These are phyloP conservation scores for Eristalis tenax DNA, from an alignment of 2,888 invertebrate genomes.

Conservation along the genomic window DNA sequence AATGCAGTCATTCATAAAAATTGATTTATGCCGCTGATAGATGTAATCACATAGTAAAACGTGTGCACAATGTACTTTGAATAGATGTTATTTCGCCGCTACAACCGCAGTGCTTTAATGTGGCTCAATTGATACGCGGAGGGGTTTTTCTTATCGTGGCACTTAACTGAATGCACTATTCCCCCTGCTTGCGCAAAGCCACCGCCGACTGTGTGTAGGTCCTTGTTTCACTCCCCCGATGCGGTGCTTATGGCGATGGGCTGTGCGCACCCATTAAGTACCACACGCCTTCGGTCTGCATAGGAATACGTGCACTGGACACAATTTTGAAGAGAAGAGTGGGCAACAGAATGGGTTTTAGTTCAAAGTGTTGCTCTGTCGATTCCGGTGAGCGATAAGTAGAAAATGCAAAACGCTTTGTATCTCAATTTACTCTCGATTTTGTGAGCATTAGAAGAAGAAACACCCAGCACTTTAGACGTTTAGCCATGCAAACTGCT, in stretches of 20 bases:
- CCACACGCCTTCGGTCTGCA: slow-evolving; percentile 32
- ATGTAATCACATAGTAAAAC: slow-evolving; percentile 53
- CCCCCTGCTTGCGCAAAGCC: slow-evolving; percentile 36
- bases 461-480: slow-evolving; percentile 63
- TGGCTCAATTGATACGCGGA: slow-evolving; percentile 35
- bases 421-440: slow-evolving; percentile 69
- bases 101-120: slow-evolving; percentile 10
- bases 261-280: slow-evolving; percentile 34
- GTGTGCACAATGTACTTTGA: slow-evolving; percentile 12
- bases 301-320: not conserved
- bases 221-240: slow-evolving; percentile 6
- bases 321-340: not conserved
- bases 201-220: slow-evolving; percentile 32
- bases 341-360: slow-evolving; percentile 37
- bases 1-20: slow-evolving; percentile 52
- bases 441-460: slow-evolving; percentile 62
- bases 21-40: slow-evolving; percentile 51
- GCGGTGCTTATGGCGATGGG: slow-evolving; percentile 13
- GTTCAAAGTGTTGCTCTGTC: slow-evolving; percentile 56
- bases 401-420: slow-evolving; percentile 66
- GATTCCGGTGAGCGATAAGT: slow-evolving; percentile 58
- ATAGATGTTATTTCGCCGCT: slow-evolving; percentile 24
- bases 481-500: slow-evolving; percentile 52
- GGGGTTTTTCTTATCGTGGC: slow-evolving; percentile 39
- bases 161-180: slow-evolving; percentile 26